Evolutionary conservation across 1,140 invertebrate species (phyloP), one percentile per base, ranked within the genome.

Genomic region (Drosophila mayri): DNA sequence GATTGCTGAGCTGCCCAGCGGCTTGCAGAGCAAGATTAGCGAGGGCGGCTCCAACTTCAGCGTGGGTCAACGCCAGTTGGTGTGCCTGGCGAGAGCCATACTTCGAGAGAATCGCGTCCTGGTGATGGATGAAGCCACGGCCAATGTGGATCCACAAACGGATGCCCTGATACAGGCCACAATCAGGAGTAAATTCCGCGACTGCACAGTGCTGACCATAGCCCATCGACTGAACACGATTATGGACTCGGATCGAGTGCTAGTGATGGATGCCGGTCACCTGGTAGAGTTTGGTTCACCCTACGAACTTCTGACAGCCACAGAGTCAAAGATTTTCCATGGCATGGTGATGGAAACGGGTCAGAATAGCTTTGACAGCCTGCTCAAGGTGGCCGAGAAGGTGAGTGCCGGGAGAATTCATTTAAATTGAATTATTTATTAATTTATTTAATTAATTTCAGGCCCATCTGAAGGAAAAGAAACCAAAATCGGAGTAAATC

Each of bases 11-110:
- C 66, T 85, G 4, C 76, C 81, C 4, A 77, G 95, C 94, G 50
- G 95, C 93, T 44, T 84, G 47, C 81, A 76, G n/a, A 84, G 76
- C 49, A 84, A 76, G 35, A 94, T 96, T 2, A 90, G 93, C 4
- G 95, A 96, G 76, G 94, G 95, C 3, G 96, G 96, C 0, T 90
- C 92, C 10, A 96, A 96, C 78, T 95, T 96, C 67, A 96, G 95
- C 82, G 94, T 96, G n/a, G 96, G 96, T 1, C 96, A 97, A 91
- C 93, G 95, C 41, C 96, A 97, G 90, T 85, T 97, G 6, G 92
- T 97, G 14, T 94, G 95, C 94, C 78, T 95, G 66, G 96, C 95
- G 2, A 92, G 96, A 49, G 96, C 96, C 1, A 94, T 97, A 58
- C 85, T 97, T 5, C 93, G 94, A 30, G 95, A 96, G 57, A 95